Percentiles rank a stretch among this genome's conserved stretches.
phyloP scores from a whole-genome alignment of 2,113 vertebrate genomes.

The Xerus inauris region DNA sequence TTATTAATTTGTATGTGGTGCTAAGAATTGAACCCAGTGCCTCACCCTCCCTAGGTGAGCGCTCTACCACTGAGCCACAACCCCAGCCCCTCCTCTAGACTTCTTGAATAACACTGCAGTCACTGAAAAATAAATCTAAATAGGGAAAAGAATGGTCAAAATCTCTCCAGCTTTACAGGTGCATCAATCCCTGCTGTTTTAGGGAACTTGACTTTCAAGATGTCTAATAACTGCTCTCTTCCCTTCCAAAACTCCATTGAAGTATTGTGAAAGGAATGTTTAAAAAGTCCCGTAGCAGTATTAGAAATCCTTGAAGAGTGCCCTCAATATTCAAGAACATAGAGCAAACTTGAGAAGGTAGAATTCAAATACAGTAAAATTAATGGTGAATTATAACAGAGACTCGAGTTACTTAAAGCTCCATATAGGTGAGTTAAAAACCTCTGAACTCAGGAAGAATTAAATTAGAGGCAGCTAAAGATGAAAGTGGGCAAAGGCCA shows the following conservation, averaged over 20 bases:
- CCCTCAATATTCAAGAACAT: background rate
- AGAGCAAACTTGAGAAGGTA: background rate
- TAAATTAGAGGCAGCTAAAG: background rate
- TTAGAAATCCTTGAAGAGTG: background rate
- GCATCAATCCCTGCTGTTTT: background rate
- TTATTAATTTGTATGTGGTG: no score
- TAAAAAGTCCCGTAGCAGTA: background rate
- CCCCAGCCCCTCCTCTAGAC: no score
- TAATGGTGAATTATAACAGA: background rate
- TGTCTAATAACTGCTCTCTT: background rate
- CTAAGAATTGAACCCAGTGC: no score
- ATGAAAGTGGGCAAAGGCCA: background rate
- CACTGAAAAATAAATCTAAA: background rate
- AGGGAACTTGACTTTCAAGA: background rate
- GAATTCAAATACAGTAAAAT: conserved; percentile 16
- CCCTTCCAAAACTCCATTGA: background rate
- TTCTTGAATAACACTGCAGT: background rate
- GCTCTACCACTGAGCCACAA: no score
- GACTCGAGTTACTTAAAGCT: background rate
- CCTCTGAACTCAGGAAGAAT: background rate
- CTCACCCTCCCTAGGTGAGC: no score
- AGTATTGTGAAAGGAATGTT: background rate
- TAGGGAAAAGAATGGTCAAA: background rate
- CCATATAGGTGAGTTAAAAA: background rate
- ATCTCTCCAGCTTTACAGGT: background rate